These are phyloP conservation scores for Eupristina koningsbergeri DNA, from an alignment of 1,140 invertebrate species.

Conservation along the genomic window DNA sequence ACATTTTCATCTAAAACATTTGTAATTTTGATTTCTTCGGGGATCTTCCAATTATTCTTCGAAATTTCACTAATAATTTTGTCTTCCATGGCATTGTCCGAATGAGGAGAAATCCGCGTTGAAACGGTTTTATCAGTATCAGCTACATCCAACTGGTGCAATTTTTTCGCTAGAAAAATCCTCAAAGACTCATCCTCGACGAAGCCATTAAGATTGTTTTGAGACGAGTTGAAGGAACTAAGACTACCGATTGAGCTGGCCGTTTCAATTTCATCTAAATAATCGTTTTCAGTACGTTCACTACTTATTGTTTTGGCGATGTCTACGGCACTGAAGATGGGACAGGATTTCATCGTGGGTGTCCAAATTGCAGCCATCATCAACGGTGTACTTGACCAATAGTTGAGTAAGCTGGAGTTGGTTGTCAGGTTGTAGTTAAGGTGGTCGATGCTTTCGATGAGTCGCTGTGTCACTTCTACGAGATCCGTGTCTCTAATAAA, in stretches of 20 bases:
- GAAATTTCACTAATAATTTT: no score
- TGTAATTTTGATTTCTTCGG: no score
- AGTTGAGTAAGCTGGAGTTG: constrained; percentile 91
- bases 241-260: constrained; percentile 68
- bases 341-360: constrained; percentile 82
- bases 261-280: constrained; percentile 64
- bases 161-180: constrained; percentile 72
- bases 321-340: constrained; percentile 79
- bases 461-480: constrained; percentile 83
- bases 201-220: constrained; percentile 62
- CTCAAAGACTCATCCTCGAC: constrained; percentile 79
- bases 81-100: background rate
- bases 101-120: no score
- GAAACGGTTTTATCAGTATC: background rate
- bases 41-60: background rate
- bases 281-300: constrained; percentile 67
- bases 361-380: constrained; percentile 89
- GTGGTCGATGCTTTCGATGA: constrained; percentile 86
- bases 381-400: constrained; percentile 89
- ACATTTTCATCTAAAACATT: background rate
- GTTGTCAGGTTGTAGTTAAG: constrained; percentile 86
- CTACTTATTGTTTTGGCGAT: constrained; percentile 79
- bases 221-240: constrained; percentile 65
- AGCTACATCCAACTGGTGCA: background rate
- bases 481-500: constrained; percentile 85